Base-by-base conservation (phyloP, 2,797 vertebrate genomes). In the Gallinago stenura region DNA sequence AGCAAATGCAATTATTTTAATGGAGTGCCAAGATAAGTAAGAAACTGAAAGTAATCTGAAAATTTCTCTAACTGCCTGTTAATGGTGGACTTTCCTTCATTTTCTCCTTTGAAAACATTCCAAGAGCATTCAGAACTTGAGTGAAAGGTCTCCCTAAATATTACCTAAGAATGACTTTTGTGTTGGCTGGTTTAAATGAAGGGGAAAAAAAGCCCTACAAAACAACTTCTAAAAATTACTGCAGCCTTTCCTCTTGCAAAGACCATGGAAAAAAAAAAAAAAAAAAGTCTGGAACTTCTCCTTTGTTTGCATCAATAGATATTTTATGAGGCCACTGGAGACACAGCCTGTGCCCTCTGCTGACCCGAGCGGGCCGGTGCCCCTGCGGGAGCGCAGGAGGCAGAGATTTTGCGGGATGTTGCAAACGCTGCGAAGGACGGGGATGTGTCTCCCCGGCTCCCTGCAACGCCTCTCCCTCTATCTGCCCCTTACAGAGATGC, bases 41-140 rank as follows among this genome's bases (percentile, higher is more conserved):
- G 95, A 97, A 97, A 97, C 97, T 93, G 89, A 93, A 96, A 97
- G 96, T 96, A 97, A 97, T 98, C 97, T 97, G 84, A 93, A 70
- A 83, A 94, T 96, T 97, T 95, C 97, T 91, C 66, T 85, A 95
- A 89, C 95, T 97, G 96, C 95, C 86, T 96, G 92, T 93, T 97
- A 96, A 97, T 97, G 93, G 94, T 95, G 88, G 93, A 90, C 90
- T 96, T 96, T 96, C 93, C 80, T 93, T 95, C 93, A 71, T 97
- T 95, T 62, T 66, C 82, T 88, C 58, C 58, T 95, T 93, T 97
- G 95, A 97, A 97, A 95, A 85, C 76, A 94, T 95, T 97, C 94
- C 97, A 94, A 82, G 64, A 92, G 64, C 28, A 89, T 92, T 96
- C 65, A 78, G 83, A 89, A 76, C 65, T 94, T 95, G 90, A 92